Evolutionary conservation across 2,888 invertebrate genomes (phyloP), one percentile per base, ranked within the genome.

Genomic region (Caenorhabditis imperialis): DNA sequence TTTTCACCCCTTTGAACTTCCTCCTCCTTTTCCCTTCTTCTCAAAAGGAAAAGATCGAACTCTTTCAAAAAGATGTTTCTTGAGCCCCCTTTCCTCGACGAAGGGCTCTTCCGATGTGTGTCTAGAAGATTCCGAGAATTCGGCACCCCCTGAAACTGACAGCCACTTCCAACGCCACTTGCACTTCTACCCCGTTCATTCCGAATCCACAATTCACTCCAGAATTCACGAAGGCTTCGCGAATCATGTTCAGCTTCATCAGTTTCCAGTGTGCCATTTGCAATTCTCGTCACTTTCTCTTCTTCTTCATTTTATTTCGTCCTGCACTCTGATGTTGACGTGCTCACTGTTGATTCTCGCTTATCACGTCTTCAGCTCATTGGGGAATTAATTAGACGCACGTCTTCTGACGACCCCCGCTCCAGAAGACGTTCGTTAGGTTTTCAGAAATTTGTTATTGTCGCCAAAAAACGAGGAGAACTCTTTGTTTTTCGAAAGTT

Each of bases 201-300:
- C 50, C 45, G 37, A n/a, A n/a, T 30, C 10, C 10, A 10, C 30
- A 7, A 30, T 30, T 30, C 10, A 7, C 30, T 30, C 10, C 30
- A 30, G 30, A 30, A 30, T 27, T 42, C 20, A 44, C 50, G 42
- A 30, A 33, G 47, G 48, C 53, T 53, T 38, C 25, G 42, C 33
- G n/a, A n/a, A 58, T 57, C 50, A 55, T 57, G 55, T 65, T 65
- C 57, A 65, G 65, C 65, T 65, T 65, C 65, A 65, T 57, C 65
- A 57, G 65, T 55, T 65, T 44, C 57, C 62, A 40, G 45, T 69
- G 57, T 55, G 51, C 48, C 61, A 57, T 57, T 63, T 57, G 53
- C 45, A 65, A 58, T 57, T 61, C 57, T 57, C 48, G 58, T 47
- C 63, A 57, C 53, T 51, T 63, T 27, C 47, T 48, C 25, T 47